A percentile compares a stretch with the other conserved stretches of the same genome.
phyloP scores from a whole-genome alignment of 35 echinoderm and acorn worm genomes.

The Amphiura filiformis region DNA sequence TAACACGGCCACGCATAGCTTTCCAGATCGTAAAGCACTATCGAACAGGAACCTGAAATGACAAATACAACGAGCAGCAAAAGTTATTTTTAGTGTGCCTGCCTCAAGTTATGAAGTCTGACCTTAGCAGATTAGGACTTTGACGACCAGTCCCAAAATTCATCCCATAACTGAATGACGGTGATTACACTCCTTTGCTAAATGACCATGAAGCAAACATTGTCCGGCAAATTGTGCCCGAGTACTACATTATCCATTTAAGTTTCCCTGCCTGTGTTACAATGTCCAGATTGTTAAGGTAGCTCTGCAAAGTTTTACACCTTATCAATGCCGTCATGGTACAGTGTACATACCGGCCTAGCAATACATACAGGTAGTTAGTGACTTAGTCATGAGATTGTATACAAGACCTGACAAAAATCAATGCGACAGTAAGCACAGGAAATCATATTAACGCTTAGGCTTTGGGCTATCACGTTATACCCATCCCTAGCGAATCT shows the following conservation, averaged over 20 bases:
- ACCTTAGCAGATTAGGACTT: not conserved
- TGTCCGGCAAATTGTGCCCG: too few species aligned
- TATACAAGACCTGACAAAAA: not conserved
- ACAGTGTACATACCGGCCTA: not conserved
- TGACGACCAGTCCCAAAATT: not conserved
- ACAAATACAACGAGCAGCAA: not conserved
- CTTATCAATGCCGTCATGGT: not conserved
- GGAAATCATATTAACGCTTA: not conserved
- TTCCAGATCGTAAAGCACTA: conserved; percentile 57
- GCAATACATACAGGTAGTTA: not conserved
- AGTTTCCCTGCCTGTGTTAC: too few species aligned
- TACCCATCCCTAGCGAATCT: not conserved
- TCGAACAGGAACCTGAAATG: conserved; percentile 54
- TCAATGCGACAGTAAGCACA: not conserved
- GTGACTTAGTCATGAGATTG: not conserved
- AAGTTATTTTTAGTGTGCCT: not conserved
- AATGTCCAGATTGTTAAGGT: not conserved
- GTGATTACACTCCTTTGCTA: not conserved
- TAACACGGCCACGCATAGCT: conserved; percentile 60
- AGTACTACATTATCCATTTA: too few species aligned
- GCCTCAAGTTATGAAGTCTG: not conserved
- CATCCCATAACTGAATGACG: not conserved
- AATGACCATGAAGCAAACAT: not conserved
- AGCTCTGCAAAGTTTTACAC: not conserved
- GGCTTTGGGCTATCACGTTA: not conserved